Evolutionary conservation across 2,797 vertebrate species (phyloP), one percentile per base, ranked within the genome.

Genomic region (Coilia nasus): DNA sequence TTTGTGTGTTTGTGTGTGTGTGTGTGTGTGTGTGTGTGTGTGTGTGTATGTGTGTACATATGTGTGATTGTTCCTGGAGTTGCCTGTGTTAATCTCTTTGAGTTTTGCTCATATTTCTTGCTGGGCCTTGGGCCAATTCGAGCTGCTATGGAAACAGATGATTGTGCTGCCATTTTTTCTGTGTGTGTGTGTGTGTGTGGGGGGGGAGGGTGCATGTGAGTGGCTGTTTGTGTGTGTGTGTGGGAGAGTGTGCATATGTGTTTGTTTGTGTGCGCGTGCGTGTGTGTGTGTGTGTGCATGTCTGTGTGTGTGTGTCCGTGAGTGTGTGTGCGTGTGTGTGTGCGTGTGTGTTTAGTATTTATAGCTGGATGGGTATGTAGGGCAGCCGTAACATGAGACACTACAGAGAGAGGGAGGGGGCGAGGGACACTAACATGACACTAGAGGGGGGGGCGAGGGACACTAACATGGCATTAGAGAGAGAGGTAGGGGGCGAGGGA

Each of bases 331-430:
- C 60, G 84, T 81, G 23, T 67, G 81, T 85, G 47, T 67, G 11
- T 71, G 23, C 1, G 50, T 64, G 54, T 47, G 82, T 67, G 75
- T 50, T 78, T 41, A 60, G 85, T 19, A 47, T 94, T 91, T 90
- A 91, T 92, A 93, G 90, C 84, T 93, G 89, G 92, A 80, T 93
- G 88, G 88, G 91, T 90, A 94, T 93, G 90, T 93, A 89, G 93
- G 93, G 85, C 92, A 92, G 85, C 83, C 35, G 2, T 41, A 41
- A 41, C 35, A 41, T 41, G 2, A 41, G 35, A 41, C 35, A 41
- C 35, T 41, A 41, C 35, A 41, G 35, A 41, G 35, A 41, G 35
- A 5, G 35, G 35, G 35, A 5, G 35, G 35, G 35, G 35, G 35
- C 35, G 5, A 41, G 35, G 35, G 35, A 41, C 35, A 41, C 2